Base-by-base conservation (phyloP, 2,888 invertebrate species). In the Xylota sylvarum region DNA sequence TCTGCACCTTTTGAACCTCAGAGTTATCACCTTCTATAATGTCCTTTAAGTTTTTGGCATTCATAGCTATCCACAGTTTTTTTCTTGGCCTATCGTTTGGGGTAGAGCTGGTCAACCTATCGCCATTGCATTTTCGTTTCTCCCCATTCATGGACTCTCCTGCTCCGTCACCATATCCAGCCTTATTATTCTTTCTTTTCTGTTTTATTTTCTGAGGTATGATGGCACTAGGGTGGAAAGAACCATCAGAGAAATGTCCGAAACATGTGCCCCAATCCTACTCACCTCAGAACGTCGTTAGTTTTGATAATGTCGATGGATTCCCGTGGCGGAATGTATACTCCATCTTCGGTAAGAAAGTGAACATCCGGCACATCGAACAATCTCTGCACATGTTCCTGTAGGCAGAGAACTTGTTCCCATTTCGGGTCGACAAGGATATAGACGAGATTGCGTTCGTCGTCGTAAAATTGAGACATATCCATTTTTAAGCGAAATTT, bases 321-420 rank as follows among this genome's bases (percentile, higher is more conserved):
- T 37, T 90, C 90, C 40, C 79, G 88, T 0, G 89, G 88, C 3
- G 90, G 89, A 23, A 90, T 62, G 69, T 88, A 91, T 7, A 74
- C 88, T 7, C 88, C 91, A 46, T 90, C 90, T 2, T 79, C 48
- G 4, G 89, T 89, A 4, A 90, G 19, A 37, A 90, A 85, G 17
- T 87, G 88, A 10, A 90, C 88, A 6, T 74, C 12, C 46, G 88
- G 89, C 73, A 90, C 64, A 1, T 88, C 73, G 14, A 90, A 90
- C 0, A 90, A 40, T 1, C 73, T 88, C 56, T 91, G 81, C 5
- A 91, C 89, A 62, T 90, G 90, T 32, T 90, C 72, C 40, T 90
- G 89, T 2, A 90, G 52, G n/a, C 88, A 77, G 2, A 81, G 83
- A 1, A 91, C 86, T 35, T 88, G 88, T 0, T 48, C 7, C 90